phyloP scores from a whole-genome alignment of 2,113 vertebrate genomes.

The Neodon shergylaensis region DNA sequence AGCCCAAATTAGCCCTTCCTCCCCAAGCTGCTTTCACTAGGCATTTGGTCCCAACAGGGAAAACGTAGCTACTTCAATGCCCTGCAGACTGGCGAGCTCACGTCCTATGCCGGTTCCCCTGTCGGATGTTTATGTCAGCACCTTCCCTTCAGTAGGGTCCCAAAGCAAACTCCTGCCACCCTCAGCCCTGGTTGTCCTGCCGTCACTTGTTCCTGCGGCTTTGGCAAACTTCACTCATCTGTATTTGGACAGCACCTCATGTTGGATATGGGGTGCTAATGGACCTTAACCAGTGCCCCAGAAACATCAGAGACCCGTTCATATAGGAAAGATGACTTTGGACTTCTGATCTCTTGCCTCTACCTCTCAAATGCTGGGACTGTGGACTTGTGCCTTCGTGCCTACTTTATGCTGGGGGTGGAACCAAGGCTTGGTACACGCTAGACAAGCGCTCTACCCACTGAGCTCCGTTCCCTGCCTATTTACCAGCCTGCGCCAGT shows the following conservation, averaged over 20 bases:
- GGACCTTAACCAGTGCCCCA: not conserved
- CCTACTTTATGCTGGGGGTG: not conserved
- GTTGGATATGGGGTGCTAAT: fast-evolving
- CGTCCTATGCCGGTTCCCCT: not conserved
- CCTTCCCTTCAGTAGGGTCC: not conserved
- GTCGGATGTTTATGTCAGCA: not conserved
- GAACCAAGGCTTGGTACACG: too few species aligned
- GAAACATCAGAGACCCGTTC: not conserved
- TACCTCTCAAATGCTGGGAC: not conserved
- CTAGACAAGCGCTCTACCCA: not conserved
- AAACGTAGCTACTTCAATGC: not conserved
- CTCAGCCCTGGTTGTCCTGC: not conserved
- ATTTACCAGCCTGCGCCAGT: not conserved
- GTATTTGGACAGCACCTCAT: not conserved
- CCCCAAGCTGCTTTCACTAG: not conserved
- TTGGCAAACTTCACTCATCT: not conserved
- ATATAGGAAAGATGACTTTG: not conserved
- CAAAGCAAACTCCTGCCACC: not conserved
- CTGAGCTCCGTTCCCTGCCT: not conserved
- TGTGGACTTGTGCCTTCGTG: not conserved
- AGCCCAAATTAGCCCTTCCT: not conserved
- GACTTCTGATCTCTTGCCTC: not conserved
- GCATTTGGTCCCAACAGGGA: not conserved
- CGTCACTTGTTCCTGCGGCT: not conserved
- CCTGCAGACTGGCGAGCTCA: not conserved